Evolutionary conservation across 2,113 vertebrate species (phyloP), one percentile per base, ranked within the genome.

Genomic region (Pontoporia blainvillei): DNA sequence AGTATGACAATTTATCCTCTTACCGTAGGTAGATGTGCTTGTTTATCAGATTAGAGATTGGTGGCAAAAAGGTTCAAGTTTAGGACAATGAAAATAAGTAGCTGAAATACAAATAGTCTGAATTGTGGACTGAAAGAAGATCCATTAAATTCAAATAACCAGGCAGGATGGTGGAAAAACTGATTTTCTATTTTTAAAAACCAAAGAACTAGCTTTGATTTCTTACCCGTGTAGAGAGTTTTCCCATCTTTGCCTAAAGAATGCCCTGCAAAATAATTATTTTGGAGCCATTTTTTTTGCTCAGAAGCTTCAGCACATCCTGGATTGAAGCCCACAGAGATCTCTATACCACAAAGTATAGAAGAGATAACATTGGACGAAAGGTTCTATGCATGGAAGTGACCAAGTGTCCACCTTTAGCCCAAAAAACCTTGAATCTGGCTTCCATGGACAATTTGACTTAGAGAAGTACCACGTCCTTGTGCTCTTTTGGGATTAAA

Each of bases 131-230:
- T 88, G 39, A 93, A 82, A 76, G 34, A 27, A 84, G 36, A 64
- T 62, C 34, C 23, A 27, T 69, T 75, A 72, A 73, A 4, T 54
- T 90, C 78, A 86, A 94, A 86, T 78, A 96, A 81, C 25, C 78
- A 86, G 66, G 20, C 11, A 78, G 62, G 36, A 17, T 25, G 29
- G 29, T 78, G 20, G 21, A 27, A 78, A 86, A 93, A 81, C 64
- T 94, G 64, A 66, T 52, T 95, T 92, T 54, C 15, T 95, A 9
- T 85, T 91, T 88, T 91, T 61, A n/a, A 85, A 85, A 67, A 82
- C 17, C 18, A 66, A 46, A 88, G 13, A 82, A 39, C 7, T 97
- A n/a, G 11, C 66, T 91, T 86, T 85, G 15, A 61, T 88, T 95
- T 94, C 66, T 83, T 90, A 72, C 20, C 46, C 7, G 39, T 29